Percentiles rank a stretch among this genome's conserved stretches.
Conservation (phyloP, 2,797 vertebrate species). For the Pampus argenteus region DNA sequence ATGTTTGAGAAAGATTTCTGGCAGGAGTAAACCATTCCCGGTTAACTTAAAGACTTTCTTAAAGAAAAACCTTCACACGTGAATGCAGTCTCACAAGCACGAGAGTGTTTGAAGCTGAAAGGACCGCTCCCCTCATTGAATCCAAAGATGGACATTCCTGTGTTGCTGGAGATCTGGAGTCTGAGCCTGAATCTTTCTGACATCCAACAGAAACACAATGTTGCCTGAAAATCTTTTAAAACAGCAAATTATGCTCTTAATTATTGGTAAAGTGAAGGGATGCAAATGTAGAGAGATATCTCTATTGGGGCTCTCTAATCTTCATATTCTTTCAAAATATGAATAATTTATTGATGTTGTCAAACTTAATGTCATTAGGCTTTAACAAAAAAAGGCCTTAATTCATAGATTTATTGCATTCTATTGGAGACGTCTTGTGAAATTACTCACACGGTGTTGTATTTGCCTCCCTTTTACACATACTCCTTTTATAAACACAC, state of each 20-base stretch:
- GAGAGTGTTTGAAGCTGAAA: constrained; percentile 64
- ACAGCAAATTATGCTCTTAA: background rate
- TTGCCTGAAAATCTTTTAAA: background rate
- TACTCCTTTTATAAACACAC: constrained; percentile 52
- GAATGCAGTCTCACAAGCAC: constrained; percentile 53
- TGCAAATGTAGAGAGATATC: constrained; percentile 3
- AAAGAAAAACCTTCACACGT: constrained; percentile 60
- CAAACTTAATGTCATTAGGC: constrained; percentile 64
- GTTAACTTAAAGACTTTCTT: constrained; percentile 52
- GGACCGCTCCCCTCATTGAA: constrained; percentile 47
- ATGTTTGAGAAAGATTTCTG: constrained; percentile 55
- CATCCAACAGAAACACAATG: background rate
- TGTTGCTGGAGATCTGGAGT: constrained; percentile 44
- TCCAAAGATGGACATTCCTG: constrained; percentile 64
- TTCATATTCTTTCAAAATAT: constrained; percentile 58
- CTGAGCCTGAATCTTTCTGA: background rate
- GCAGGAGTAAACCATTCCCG: constrained; percentile 35
- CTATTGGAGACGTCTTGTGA: constrained; percentile 64
- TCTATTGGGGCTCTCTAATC: constrained; percentile 37
- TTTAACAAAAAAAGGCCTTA: constrained; percentile 69
- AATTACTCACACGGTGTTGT: constrained; percentile 66
- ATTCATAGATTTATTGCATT: constrained; percentile 58
- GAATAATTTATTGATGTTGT: constrained; percentile 78
- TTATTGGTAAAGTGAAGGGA: background rate
- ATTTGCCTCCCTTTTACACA: constrained; percentile 55